Evolutionary conservation across 92 coral and sea anemone species (phyloP).

Genomic region (Bergia sp.): DNA sequence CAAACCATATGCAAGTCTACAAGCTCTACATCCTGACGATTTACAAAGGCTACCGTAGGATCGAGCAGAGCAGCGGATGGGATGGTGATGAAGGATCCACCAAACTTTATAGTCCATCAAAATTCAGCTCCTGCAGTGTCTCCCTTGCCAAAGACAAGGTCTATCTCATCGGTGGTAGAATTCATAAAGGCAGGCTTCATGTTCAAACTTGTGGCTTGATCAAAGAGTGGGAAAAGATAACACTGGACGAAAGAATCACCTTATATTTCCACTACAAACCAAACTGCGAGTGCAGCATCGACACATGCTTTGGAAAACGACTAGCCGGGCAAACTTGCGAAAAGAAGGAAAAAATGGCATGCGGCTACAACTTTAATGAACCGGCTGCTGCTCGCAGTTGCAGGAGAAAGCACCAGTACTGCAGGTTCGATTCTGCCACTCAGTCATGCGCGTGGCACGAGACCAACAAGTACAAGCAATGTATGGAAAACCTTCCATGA

Average conservation of each 20-base stretch:
- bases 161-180: neutral
- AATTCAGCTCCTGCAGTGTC: neutral
- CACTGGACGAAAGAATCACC: neutral
- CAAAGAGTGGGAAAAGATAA: neutral
- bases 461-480: conserved; percentile 7
- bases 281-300: conserved; percentile 1
- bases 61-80: neutral
- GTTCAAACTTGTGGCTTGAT: neutral
- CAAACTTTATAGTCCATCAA: conserved; percentile 2
- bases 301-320: conserved; percentile 2
- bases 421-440: neutral
- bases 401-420: conserved; percentile 15
- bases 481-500: conserved; percentile 22
- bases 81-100: conserved; percentile 1
- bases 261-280: conserved; percentile 11
- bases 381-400: neutral
- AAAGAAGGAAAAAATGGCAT: conserved; percentile 1
- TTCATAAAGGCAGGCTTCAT: neutral
- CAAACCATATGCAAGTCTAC: conserved; percentile 16
- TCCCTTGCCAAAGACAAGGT: neutral
- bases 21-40: conserved; percentile 14
- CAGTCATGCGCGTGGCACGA: conserved; percentile 26
- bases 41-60: neutral
- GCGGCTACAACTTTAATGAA: conserved; percentile 20
- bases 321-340: conserved; percentile 5